These are phyloP conservation scores for Dendrocincla fuliginosa DNA, from an alignment of 2,797 vertebrate species.

Conservation along the genomic window DNA sequence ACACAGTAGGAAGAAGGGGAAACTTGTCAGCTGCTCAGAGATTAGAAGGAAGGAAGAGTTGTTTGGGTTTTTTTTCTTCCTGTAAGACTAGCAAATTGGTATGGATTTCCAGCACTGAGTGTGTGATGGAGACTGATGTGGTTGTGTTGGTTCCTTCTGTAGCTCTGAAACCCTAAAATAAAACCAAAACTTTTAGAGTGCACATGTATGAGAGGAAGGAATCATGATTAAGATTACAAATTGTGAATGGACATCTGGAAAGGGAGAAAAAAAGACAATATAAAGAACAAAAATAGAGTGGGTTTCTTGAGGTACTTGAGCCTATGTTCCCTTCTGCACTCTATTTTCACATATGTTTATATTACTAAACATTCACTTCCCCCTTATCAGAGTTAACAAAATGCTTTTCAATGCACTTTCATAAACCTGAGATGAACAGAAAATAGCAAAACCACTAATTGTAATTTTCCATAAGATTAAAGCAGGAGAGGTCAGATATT, in stretches of 20 bases:
- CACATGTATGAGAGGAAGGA: not conserved
- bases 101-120: not conserved
- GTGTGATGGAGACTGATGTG: not conserved
- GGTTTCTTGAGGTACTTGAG: not conserved
- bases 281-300: not conserved
- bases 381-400: not conserved
- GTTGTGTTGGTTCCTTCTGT: not conserved
- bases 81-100: not conserved
- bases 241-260: not conserved
- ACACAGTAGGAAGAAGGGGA: not conserved
- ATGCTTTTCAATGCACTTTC: not conserved
- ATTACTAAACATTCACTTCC: not conserved
- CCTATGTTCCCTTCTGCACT: not conserved
- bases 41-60: not conserved
- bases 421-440: not conserved
- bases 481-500: not conserved
- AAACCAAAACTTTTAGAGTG: not conserved
- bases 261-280: not conserved
- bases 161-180: not conserved
- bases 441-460: not conserved
- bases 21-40: not conserved
- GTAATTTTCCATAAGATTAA: not conserved
- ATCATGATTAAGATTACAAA: not conserved
- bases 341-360: not conserved
- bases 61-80: rapidly evolving